Evolutionary conservation across 2,888 invertebrate species (phyloP).

Genomic region (Galerucella pusilla): DNA sequence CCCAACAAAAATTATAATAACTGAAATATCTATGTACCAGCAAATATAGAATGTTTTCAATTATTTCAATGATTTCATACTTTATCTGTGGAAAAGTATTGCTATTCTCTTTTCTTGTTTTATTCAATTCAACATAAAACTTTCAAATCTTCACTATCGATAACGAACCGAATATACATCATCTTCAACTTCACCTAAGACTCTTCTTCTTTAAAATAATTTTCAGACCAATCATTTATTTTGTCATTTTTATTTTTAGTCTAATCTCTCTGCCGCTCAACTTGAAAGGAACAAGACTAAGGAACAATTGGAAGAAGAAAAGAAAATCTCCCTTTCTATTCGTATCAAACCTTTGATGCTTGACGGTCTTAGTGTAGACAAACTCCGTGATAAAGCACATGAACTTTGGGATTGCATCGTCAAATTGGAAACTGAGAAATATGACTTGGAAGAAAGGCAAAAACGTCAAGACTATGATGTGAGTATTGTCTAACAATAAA

Average conservation of each 20-base stretch:
- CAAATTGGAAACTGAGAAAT: slow-evolving; percentile 97
- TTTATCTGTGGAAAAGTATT: no score
- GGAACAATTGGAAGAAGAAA: slow-evolving; percentile 99
- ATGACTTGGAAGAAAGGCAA: slow-evolving; percentile 98
- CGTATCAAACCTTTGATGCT: slow-evolving; percentile 92
- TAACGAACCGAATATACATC: no score
- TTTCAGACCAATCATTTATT: background rate
- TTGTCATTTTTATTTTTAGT: slow-evolving; percentile 70
- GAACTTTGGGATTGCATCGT: slow-evolving; percentile 96
- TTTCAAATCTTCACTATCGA: no score
- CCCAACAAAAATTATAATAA: no score
- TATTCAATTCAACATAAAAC: no score
- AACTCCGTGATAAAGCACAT: slow-evolving; percentile 86
- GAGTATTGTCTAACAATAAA: slow-evolving; percentile 63
- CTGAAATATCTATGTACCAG: no score
- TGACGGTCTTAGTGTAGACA: slow-evolving; percentile 81
- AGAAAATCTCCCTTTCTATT: slow-evolving; percentile 95
- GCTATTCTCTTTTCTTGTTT: no score
- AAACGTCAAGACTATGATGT: slow-evolving; percentile 99
- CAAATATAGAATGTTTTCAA: no score
- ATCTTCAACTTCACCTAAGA: no score
- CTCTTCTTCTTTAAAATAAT: background rate
- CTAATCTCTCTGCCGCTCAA: slow-evolving; percentile 90
- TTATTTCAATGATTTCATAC: no score
- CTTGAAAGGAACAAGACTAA: slow-evolving; percentile 99